Evolutionary conservation across 2,888 invertebrate species (phyloP).

Genomic region (Loripinus fragilis): DNA sequence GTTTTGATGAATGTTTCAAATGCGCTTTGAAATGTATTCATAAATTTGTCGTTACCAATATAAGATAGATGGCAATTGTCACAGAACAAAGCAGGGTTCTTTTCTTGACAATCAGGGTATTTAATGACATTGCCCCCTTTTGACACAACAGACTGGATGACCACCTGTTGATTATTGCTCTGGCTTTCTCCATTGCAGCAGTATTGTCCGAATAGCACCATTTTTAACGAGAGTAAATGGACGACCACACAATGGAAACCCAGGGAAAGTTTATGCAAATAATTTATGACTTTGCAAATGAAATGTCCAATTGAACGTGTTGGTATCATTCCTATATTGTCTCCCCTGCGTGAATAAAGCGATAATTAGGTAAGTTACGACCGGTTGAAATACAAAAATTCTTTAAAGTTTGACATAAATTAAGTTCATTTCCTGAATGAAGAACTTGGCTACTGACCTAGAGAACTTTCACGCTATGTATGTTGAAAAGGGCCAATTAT

Average conservation of each 20-base stretch:
- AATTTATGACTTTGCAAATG: neutral
- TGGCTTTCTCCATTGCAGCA: neutral
- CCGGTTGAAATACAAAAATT: neutral
- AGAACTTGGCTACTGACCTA: neutral
- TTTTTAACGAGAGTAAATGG: neutral
- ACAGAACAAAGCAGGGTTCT: neutral
- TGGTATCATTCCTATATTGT: neutral
- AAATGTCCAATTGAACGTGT: neutral
- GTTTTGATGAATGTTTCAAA: neutral
- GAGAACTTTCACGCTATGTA: neutral
- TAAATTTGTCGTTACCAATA: neutral
- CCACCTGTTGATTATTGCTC: neutral
- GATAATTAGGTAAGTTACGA: neutral
- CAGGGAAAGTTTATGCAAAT: neutral
- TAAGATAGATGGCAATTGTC: neutral
- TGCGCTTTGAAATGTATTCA: neutral
- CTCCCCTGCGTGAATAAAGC: neutral
- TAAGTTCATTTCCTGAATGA: neutral
- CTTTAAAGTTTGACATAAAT: neutral
- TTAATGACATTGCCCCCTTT: neutral
- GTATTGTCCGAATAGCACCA: neutral
- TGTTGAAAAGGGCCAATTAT: slow-evolving; percentile 1
- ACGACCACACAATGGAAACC: neutral
- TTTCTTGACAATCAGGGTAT: neutral
- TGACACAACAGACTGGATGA: neutral